Conservation (phyloP, 1,140 invertebrate species). For the Lasaia peninsularis region DNA sequence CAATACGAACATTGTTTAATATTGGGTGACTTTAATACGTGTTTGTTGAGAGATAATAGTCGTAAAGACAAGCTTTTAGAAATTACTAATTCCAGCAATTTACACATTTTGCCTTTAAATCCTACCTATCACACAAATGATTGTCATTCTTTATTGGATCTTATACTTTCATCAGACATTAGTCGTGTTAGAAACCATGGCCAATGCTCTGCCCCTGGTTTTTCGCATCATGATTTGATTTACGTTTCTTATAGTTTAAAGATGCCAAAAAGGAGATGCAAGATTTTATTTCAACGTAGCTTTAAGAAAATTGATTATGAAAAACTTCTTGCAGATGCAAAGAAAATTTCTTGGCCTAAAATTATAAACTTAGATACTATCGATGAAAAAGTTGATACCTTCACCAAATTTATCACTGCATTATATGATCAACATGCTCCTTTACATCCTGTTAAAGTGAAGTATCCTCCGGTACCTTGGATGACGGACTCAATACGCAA, state of each 20-base stretch:
- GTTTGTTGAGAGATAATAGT: not conserved
- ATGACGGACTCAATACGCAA: too few relatives aligned
- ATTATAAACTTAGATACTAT: not conserved
- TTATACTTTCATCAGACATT: constrained; percentile 20
- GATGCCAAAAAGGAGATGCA: constrained; percentile 8
- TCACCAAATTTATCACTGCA: constrained; percentile 4
- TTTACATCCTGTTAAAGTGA: not conserved
- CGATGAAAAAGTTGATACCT: constrained; percentile 8
- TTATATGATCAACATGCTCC: constrained; percentile 16
- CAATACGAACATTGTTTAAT: not conserved
- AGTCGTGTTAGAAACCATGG: constrained; percentile 13
- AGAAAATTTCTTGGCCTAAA: not conserved
- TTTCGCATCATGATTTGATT: constrained; percentile 26
- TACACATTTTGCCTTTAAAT: constrained; percentile 13
- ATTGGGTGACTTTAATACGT: not conserved
- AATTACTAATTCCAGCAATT: not conserved
- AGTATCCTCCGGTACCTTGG: too few relatives aligned
- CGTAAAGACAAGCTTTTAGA: not conserved
- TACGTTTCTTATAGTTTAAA: constrained; percentile 17
- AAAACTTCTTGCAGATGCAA: constrained; percentile 1
- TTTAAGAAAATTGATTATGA: constrained; percentile 12
- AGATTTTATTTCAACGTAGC: constrained; percentile 12
- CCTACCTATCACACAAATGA: constrained; percentile 20
- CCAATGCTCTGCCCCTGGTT: constrained; percentile 12
- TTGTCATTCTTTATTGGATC: constrained; percentile 17